Percentiles rank a stretch among this genome's conserved stretches.
Conservation (phyloP, 37 sponge, comb jelly and placozoan species). For the Corticium candelabrum region DNA sequence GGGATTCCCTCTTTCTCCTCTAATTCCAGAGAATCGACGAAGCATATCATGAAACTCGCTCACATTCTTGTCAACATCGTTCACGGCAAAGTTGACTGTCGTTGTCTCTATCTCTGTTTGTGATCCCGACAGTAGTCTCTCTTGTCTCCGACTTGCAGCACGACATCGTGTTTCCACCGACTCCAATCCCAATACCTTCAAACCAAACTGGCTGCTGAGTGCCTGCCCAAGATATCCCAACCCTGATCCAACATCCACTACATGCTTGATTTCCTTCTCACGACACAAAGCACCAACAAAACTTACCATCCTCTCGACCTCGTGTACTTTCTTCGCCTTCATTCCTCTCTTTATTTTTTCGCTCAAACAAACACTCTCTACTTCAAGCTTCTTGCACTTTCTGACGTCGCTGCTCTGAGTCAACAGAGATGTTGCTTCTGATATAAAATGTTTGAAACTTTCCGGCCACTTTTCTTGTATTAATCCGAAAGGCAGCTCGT, state of each 20-base stretch:
- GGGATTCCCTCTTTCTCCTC: background rate
- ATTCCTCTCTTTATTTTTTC: background rate
- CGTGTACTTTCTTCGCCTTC: background rate
- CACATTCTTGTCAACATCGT: background rate
- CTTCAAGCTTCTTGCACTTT: background rate
- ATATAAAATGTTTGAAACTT: background rate
- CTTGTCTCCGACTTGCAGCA: background rate
- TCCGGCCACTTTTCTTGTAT: background rate
- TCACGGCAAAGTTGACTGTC: background rate
- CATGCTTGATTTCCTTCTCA: background rate
- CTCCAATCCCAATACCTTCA: constrained; percentile 56
- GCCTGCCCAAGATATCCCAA: constrained; percentile 61
- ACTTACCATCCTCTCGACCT: background rate
- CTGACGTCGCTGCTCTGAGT: no score
- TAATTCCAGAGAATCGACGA: background rate
- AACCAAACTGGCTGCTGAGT: constrained; percentile 35
- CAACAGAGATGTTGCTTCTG: background rate
- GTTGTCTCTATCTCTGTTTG: background rate
- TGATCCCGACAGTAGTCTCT: background rate
- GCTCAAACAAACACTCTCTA: background rate
- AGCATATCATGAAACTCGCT: background rate
- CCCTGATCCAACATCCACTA: background rate
- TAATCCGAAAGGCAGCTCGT: background rate
- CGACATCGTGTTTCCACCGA: constrained; percentile 22
- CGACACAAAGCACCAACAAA: background rate